Conservation (phyloP, 2,888 invertebrate genomes). For the Standfussiana lucernea region DNA sequence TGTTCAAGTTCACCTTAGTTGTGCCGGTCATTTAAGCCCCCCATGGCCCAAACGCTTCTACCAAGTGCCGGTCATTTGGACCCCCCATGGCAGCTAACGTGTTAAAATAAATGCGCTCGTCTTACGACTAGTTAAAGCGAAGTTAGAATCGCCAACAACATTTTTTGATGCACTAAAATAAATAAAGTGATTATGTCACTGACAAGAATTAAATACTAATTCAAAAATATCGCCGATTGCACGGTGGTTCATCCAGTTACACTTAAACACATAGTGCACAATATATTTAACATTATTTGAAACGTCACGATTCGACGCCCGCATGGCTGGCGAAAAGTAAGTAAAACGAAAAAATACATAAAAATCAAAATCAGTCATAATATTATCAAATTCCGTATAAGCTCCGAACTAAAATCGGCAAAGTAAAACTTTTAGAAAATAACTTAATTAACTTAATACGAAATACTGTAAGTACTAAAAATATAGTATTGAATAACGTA, state of each 20-base stretch:
- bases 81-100: too few species aligned
- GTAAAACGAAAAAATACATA: conserved; percentile 63
- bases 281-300: conserved; percentile 59
- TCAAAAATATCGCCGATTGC: conserved; percentile 59
- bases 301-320: conserved; percentile 45
- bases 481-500: conserved; percentile 73
- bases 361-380: conserved; percentile 81
- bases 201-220: conserved; percentile 59
- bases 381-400: conserved; percentile 74
- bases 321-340: conserved; percentile 54
- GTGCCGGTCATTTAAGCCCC: too few species aligned
- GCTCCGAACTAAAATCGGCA: conserved; percentile 72
- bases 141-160: conserved; percentile 69
- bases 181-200: conserved; percentile 56
- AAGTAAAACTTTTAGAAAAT: conserved; percentile 72
- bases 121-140: conserved; percentile 79
- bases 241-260: conserved; percentile 49
- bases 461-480: conserved; percentile 90
- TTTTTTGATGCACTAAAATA: conserved; percentile 57
- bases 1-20: too few species aligned
- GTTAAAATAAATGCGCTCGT: conserved; percentile 81
- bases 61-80: too few species aligned
- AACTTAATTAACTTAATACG: conserved; percentile 83
- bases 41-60: too few species aligned
- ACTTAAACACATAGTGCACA: conserved; percentile 52